These are phyloP conservation scores for Glossosoma conforme DNA, from an alignment of 1,140 invertebrate species.

Conservation along the genomic window DNA sequence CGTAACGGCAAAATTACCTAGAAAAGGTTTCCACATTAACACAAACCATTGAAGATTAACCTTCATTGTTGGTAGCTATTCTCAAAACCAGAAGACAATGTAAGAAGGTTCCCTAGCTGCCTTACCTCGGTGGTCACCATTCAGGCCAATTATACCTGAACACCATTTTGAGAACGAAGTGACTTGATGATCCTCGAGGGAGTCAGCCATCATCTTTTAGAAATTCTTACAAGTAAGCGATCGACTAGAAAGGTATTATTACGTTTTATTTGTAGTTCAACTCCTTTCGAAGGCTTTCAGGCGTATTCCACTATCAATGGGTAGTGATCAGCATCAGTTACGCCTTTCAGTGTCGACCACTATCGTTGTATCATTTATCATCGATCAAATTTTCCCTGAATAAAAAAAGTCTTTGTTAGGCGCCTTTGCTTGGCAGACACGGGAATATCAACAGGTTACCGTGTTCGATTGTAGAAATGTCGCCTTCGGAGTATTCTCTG, in stretches of 20 bases:
- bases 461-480: neutral
- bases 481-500: neutral
- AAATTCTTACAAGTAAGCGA: too few species aligned
- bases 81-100: too few species aligned
- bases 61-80: too few species aligned
- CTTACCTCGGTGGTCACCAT: conserved; percentile 4
- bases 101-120: too few species aligned
- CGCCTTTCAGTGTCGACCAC: conserved; percentile 9
- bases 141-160: too few species aligned
- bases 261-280: too few species aligned
- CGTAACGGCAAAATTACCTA: too few species aligned
- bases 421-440: conserved; percentile 3
- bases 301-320: too few species aligned
- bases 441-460: conserved; percentile 13
- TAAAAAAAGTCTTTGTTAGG: neutral
- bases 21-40: too few species aligned
- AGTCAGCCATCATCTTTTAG: conserved; percentile 23
- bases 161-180: conserved; percentile 6
- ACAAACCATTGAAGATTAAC: too few species aligned
- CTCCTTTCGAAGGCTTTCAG: too few species aligned
- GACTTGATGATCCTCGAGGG: conserved; percentile 16
- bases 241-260: too few species aligned
- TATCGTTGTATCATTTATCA: conserved; percentile 15
- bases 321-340: conserved; percentile 17
- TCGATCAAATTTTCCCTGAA: conserved; percentile 10